phyloP scores from a whole-genome alignment of 2,888 invertebrate genomes.

The Molorchus minor region DNA sequence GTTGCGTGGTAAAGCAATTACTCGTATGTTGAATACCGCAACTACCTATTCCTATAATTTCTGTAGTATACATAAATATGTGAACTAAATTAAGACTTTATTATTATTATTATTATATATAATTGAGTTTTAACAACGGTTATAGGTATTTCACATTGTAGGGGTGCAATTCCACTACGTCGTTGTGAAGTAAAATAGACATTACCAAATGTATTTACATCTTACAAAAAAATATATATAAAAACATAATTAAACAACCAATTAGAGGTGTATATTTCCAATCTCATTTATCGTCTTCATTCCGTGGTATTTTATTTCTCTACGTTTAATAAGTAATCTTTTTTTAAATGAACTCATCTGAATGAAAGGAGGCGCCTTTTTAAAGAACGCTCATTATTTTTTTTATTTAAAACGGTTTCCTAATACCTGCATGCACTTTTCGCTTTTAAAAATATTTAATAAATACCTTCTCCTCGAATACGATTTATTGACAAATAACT shows the following conservation, averaged over 20 bases:
- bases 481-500: constrained; percentile 1
- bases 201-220: neutral
- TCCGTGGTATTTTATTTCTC: neutral
- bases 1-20: too few species aligned
- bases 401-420: constrained; percentile 27
- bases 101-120: too few species aligned
- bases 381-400: constrained; percentile 26
- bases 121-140: too few species aligned
- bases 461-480: constrained; percentile 3
- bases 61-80: too few species aligned
- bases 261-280: neutral
- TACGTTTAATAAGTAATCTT: constrained; percentile 10
- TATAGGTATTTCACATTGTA: too few species aligned
- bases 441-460: neutral
- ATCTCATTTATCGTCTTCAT: neutral
- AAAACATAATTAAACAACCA: neutral
- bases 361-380: constrained; percentile 16
- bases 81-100: too few species aligned
- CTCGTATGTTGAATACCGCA: too few species aligned
- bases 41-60: too few species aligned
- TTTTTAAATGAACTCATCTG: constrained; percentile 16
- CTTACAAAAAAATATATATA: neutral
- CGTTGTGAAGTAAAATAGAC: too few species aligned
- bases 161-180: constrained; percentile 1
- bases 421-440: constrained; percentile 9